Evolutionary conservation across 2,113 vertebrate species (phyloP), one percentile per base, ranked within the genome.

Genomic region (Physeter macrocephalus): DNA sequence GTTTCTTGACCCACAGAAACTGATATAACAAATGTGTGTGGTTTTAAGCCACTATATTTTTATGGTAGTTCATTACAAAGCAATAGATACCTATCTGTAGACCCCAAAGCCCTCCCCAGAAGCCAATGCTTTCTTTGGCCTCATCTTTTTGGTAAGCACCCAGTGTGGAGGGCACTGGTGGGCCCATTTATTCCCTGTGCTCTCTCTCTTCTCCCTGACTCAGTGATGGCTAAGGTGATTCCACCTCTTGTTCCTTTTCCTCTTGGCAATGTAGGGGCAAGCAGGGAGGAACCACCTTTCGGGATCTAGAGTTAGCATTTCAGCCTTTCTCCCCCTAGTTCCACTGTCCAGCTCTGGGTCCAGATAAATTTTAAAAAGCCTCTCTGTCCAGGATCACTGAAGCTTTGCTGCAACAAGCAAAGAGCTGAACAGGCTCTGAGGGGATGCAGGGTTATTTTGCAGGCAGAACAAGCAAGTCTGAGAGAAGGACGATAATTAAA

Each of bases 401-500:
- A 21, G 41, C 61, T 92, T 84, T 15, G 61, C 39, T 66, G 31
- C 14, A 46, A 20, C 18, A 41, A 69, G n/a, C 77, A 78, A 82
- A 57, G 66, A 80, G 31, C 49, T 20, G 29, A 71, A 29, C 6
- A 31, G 46, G 41, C 39, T 27, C 43, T 0, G 10, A 36, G 41
- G 36, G 25, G n/a, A 52, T 0, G 2, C 36, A 34, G 94, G 20
- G 34, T 18, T 77, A 52, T 88, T 91, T 87, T 80, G 11, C 18
- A 54, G 86, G 82, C 72, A 36, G 82, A 69, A 77, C 74, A n/a
- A 69, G 59, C 5, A 14, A 71, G 84, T 74, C 86, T 71, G 78
- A 67, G 82, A 83, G 67, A 71, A 62, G 88, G 95, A 80, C 2
- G 25, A 74, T 88, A 74, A 88, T 94, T 91, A 46, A 85, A 91